Evolutionary conservation across 2,797 vertebrate species (phyloP), one percentile per base, ranked within the genome.

Genomic region (Siniperca undulata): DNA sequence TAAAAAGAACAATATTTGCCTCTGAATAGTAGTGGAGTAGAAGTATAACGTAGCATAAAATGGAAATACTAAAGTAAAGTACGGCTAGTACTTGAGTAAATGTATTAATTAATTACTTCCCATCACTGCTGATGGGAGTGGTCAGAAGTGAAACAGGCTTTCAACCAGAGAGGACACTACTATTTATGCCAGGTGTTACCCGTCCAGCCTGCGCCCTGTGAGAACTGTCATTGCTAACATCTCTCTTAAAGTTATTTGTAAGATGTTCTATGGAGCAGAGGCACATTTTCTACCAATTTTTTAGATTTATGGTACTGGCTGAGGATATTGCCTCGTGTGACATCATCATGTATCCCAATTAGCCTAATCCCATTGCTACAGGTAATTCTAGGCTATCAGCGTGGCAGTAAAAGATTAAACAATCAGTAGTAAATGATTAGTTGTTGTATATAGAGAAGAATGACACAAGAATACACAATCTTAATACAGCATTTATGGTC

Each of bases 401-500:
- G 10, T 27, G 1, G 50, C 10, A 70, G n/a, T 40, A 24, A 65
- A n/a, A 42, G 1, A 58, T 17, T 20, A 61, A 53, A 48, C n/a
- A 80, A n/a, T 52, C 7, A 38, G 12, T 19, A 24, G 55, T 46
- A 30, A 73, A 27, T 13, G 13, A 65, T 24, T 7, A 7, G 5
- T 11, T 38, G 22, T 38, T 55, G 46, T 2, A 20, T 52, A 4
- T 13, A 12, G 3, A 44, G 11, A 75, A 11, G 14, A 70, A 73
- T 1, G 59, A 80, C 64, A 88, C 56, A 53, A 7, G 2, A 70
- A 77, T 52, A 74, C 44, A 79, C 9, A 65, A 3, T 78, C 73
- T 88, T 66, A 87, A 87, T 89, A 64, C 67, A 89, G 68, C 22
- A 72, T 74, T 85, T 86, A 92, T 91, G 61, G 52, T 77, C 65